Evolutionary conservation across 1,140 invertebrate genomes (phyloP).

Genomic region (Procambarus clarkii): DNA sequence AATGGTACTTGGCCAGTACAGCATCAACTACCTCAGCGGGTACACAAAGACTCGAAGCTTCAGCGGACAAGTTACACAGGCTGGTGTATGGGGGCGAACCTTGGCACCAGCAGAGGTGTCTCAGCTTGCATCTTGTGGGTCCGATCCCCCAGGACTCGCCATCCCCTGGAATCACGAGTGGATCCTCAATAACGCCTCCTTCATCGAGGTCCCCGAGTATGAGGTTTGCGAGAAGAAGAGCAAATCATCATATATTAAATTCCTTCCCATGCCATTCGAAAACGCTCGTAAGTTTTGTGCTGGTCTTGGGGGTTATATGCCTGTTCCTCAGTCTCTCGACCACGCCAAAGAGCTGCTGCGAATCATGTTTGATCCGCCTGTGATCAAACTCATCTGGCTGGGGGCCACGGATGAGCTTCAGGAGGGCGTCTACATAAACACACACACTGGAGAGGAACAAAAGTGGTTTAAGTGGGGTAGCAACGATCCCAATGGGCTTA

Average conservation of each 20-base stretch:
- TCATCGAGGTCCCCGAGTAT: conserved; percentile 36
- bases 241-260: conserved; percentile 52
- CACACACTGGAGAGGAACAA: conserved; percentile 37
- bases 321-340: conserved; percentile 43
- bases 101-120: conserved; percentile 22
- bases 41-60: conserved; percentile 44
- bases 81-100: conserved; percentile 40
- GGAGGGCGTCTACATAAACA: conserved; percentile 41
- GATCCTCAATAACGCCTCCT: conserved; percentile 52
- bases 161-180: conserved; percentile 50
- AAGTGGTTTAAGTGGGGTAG: conserved; percentile 55
- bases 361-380: conserved; percentile 1
- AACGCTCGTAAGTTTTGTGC: conserved; percentile 26
- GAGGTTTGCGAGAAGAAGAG: conserved; percentile 54
- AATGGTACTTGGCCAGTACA: conserved; percentile 58
- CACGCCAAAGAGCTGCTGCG: conserved; percentile 34
- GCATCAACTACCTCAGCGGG: conserved; percentile 33
- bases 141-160: conserved; percentile 18
- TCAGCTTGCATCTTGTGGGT: conserved; percentile 42
- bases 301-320: conserved; percentile 46
- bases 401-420: conserved; percentile 44
- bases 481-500: conserved; percentile 58
- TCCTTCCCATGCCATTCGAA: conserved; percentile 35
- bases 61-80: conserved; percentile 49
- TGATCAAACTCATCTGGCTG: conserved; percentile 24